Evolutionary conservation across 2,888 invertebrate species (phyloP).

Genomic region (Idaea straminata): DNA sequence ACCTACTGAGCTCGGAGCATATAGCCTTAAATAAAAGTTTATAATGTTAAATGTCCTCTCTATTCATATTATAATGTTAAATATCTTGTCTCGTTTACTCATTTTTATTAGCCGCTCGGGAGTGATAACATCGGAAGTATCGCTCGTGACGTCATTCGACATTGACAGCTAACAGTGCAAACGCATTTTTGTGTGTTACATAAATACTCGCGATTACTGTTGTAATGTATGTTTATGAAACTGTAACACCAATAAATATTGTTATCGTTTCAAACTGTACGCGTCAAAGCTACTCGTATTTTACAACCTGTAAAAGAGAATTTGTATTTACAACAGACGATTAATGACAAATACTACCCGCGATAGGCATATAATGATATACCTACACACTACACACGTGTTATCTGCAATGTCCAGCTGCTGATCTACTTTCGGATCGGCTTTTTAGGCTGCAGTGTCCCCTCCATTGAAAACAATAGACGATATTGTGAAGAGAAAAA

Average conservation of each 20-base stretch:
- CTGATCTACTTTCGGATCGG: no score
- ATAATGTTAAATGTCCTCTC: not conserved
- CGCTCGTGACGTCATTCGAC: not conserved
- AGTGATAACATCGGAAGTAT: constrained; percentile 2
- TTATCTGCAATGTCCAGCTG: not conserved
- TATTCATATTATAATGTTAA: not conserved
- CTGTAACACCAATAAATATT: not conserved
- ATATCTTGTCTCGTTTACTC: not conserved
- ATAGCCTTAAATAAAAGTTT: no score
- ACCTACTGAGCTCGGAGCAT: no score
- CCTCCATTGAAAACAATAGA: no score
- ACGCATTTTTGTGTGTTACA: constrained; percentile 3
- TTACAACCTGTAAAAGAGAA: not conserved
- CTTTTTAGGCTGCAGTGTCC: no score
- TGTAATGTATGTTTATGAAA: not conserved
- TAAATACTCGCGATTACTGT: not conserved
- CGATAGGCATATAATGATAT: not conserved
- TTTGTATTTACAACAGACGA: not conserved
- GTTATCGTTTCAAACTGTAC: not conserved
- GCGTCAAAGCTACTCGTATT: not conserved
- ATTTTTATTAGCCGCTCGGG: constrained; percentile 2
- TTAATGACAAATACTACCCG: not conserved
- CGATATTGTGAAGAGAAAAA: no score
- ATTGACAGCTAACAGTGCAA: constrained; percentile 4
- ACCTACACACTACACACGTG: not conserved